These are phyloP conservation scores for Zhuqinia jingwanae DNA, from an alignment of 2,888 invertebrate species.

Conservation along the genomic window DNA sequence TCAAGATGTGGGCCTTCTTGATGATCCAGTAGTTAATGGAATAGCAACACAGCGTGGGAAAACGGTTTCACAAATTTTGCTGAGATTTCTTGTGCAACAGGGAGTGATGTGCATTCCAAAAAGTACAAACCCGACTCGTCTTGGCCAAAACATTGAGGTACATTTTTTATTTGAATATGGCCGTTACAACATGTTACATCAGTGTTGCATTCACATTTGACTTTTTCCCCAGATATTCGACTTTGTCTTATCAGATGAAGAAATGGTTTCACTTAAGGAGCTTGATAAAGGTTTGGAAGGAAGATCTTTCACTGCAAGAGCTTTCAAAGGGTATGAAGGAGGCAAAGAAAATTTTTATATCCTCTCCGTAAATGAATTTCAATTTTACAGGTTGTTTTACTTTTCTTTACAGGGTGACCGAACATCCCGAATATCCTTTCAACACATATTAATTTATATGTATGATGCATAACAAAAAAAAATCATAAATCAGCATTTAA, in stretches of 20 bases:
- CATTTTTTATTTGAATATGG: neutral
- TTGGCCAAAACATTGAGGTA: slow-evolving; percentile 88
- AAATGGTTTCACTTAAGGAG: slow-evolving; percentile 84
- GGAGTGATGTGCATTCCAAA: slow-evolving; percentile 90
- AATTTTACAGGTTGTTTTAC: too few species aligned
- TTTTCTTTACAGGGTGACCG: slow-evolving; percentile 26
- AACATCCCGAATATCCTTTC: slow-evolving; percentile 63
- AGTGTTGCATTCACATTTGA: neutral
- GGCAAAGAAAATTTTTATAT: neutral
- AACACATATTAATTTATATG: slow-evolving; percentile 31
- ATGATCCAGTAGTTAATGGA: slow-evolving; percentile 80
- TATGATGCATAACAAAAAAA: neutral
- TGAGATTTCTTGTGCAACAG: slow-evolving; percentile 88
- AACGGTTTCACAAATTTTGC: slow-evolving; percentile 88
- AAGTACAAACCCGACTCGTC: slow-evolving; percentile 87
- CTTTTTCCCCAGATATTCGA: slow-evolving; percentile 83
- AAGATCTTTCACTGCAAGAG: slow-evolving; percentile 43
- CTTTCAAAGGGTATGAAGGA: slow-evolving; percentile 62
- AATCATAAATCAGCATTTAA: neutral
- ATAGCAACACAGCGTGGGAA: slow-evolving; percentile 83
- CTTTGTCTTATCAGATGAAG: slow-evolving; percentile 85
- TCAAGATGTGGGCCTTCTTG: slow-evolving; percentile 74
- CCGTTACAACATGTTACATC: neutral
- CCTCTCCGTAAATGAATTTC: neutral
- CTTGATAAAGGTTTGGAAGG: slow-evolving; percentile 84